A percentile compares a stretch with the other conserved stretches of the same genome.
phyloP scores from a whole-genome alignment of 1,140 invertebrate species.

The Rhagoletis zephyria region DNA sequence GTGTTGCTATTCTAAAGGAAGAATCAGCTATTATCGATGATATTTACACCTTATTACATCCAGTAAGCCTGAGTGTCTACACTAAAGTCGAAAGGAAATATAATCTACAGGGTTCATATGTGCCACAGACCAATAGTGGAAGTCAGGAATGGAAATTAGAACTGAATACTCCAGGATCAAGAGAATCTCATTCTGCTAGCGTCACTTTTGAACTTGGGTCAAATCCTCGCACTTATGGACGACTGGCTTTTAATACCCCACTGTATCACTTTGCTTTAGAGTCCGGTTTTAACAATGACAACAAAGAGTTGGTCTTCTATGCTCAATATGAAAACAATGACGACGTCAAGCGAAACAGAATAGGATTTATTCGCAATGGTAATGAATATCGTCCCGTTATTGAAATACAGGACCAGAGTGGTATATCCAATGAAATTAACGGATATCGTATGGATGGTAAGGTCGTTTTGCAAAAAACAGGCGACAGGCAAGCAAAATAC shows the following conservation, averaged over 20 bases:
- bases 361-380: constrained; percentile 78
- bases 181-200: constrained; percentile 76
- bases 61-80: constrained; percentile 61
- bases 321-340: constrained; percentile 77
- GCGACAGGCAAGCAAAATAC: constrained; percentile 75
- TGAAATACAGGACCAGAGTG: constrained; percentile 78
- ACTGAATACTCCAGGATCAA: constrained; percentile 81
- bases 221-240: constrained; percentile 61
- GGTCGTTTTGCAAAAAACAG: constrained; percentile 74
- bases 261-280: constrained; percentile 64
- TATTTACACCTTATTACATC: constrained; percentile 60
- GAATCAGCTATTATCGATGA: constrained; percentile 29
- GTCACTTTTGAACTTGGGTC: constrained; percentile 63
- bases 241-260: constrained; percentile 63
- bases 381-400: constrained; percentile 80
- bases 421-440: constrained; percentile 72
- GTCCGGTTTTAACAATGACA: constrained; percentile 64
- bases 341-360: constrained; percentile 77
- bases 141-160: constrained; percentile 75
- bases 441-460: constrained; percentile 76
- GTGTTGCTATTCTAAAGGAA: constrained; percentile 54
- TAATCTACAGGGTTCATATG: constrained; percentile 69
- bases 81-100: constrained; percentile 76
- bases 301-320: constrained; percentile 67
- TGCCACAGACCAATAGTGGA: constrained; percentile 54